These are phyloP conservation scores for Pristionchus pacificus DNA, from an alignment of 1,140 invertebrate species.

Conservation along the genomic window DNA sequence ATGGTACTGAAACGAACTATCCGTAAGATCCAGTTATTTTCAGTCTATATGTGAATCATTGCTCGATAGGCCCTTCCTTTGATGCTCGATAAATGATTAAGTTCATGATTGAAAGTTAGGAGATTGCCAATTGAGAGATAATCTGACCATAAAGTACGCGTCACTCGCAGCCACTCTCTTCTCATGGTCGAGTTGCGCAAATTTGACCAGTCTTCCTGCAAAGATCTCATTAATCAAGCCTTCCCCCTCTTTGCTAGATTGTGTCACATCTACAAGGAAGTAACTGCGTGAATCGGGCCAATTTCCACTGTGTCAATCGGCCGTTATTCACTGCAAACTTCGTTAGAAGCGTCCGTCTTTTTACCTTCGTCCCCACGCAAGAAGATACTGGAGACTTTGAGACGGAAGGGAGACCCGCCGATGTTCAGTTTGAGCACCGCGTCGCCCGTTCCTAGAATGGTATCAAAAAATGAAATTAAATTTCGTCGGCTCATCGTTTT, in stretches of 20 bases:
- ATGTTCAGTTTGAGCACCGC: constrained; percentile 26
- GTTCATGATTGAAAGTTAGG: not conserved
- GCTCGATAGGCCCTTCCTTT: too few relatives aligned
- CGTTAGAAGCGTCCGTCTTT: not conserved
- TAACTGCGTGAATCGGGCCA: too few relatives aligned
- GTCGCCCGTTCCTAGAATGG: constrained; percentile 24
- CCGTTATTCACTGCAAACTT: not conserved
- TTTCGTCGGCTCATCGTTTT: too few relatives aligned
- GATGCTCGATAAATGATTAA: too few relatives aligned
- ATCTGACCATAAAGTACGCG: constrained; percentile 23
- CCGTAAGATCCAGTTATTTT: too few relatives aligned
- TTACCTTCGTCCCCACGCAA: constrained; percentile 13
- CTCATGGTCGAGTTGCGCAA: constrained; percentile 28
- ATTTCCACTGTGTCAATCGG: too few relatives aligned
- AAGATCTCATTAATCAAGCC: too few relatives aligned
- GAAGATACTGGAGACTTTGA: constrained; percentile 22
- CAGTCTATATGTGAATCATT: too few relatives aligned
- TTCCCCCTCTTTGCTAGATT: too few relatives aligned
- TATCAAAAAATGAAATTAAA: too few relatives aligned
- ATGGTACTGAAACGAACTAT: too few relatives aligned
- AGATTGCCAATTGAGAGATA: not conserved
- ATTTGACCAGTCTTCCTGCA: constrained; percentile 12
- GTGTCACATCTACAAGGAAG: too few relatives aligned
- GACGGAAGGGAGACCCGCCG: constrained; percentile 25
- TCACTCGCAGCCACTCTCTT: constrained; percentile 18